A percentile compares a stretch with the other conserved stretches of the same genome.
These are phyloP conservation scores for Falco naumanni DNA, from an alignment of 2,797 vertebrate genomes.

Conservation along the genomic window DNA sequence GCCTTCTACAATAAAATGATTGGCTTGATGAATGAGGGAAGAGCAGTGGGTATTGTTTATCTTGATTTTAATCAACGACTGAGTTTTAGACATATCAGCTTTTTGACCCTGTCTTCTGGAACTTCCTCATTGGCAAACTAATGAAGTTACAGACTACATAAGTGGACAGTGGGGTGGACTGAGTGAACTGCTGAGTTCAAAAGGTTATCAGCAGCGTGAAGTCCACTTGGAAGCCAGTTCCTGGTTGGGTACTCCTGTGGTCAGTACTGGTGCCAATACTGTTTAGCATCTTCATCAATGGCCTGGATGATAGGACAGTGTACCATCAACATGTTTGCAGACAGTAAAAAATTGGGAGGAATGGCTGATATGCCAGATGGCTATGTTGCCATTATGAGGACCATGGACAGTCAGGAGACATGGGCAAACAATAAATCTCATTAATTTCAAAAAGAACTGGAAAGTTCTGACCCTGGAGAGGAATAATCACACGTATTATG, in stretches of 20 bases:
- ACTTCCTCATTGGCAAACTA: background rate
- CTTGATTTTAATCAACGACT: background rate
- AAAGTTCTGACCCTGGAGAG: background rate
- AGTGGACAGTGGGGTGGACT: background rate
- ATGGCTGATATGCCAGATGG: background rate
- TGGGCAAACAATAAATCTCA: background rate
- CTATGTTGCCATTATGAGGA: background rate
- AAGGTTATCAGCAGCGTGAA: background rate
- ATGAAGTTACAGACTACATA: background rate
- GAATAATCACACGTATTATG: background rate
- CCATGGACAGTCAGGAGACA: rapidly evolving
- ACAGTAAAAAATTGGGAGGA: background rate
- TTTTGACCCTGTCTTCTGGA: background rate
- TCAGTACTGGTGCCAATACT: no score
- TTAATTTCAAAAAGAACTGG: background rate
- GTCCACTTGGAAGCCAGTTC: background rate
- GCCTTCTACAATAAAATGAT: background rate
- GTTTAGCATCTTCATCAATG: no score
- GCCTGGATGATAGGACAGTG: background rate
- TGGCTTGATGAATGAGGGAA: background rate
- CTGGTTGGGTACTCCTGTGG: no score
- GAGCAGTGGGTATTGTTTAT: background rate
- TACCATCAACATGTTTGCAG: background rate
- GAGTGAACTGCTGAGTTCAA: background rate
- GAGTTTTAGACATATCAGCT: background rate